Percentiles rank a stretch among this genome's conserved stretches.
These are phyloP conservation scores for Ceratosolen fusciceps DNA, from an alignment of 1,140 invertebrate species.

Conservation along the genomic window DNA sequence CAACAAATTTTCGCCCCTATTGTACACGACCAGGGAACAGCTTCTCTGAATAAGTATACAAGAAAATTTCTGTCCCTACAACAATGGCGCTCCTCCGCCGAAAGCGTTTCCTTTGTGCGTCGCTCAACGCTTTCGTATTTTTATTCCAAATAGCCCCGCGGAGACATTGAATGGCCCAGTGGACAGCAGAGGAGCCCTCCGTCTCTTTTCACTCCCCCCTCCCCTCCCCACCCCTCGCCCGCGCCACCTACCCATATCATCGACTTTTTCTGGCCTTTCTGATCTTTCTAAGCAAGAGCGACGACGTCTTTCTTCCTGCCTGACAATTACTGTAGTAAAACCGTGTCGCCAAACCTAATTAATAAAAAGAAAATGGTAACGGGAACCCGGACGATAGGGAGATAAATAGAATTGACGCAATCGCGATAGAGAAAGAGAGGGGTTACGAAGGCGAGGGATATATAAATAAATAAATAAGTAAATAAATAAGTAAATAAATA, in stretches of 20 bases:
- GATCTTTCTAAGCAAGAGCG: background rate
- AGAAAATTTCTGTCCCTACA: constrained; percentile 35
- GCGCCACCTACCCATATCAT: no score
- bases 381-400: no score
- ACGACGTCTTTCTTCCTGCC: background rate
- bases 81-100: constrained; percentile 28
- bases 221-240: no score
- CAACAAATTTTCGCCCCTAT: constrained; percentile 39
- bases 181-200: no score
- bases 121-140: constrained; percentile 30
- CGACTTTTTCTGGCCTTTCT: background rate
- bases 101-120: constrained; percentile 42
- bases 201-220: no score
- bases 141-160: constrained; percentile 36
- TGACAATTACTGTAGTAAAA: background rate
- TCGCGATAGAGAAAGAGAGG: no score
- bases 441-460: no score
- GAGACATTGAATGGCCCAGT: constrained; percentile 5
- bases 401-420: no score
- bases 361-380: background rate
- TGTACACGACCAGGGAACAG: constrained; percentile 10
- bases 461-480: no score
- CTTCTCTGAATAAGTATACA: constrained; percentile 26
- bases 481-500: no score
- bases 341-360: background rate